Conservation (phyloP, 2,888 invertebrate genomes). For the Hydropsyche betteni region DNA sequence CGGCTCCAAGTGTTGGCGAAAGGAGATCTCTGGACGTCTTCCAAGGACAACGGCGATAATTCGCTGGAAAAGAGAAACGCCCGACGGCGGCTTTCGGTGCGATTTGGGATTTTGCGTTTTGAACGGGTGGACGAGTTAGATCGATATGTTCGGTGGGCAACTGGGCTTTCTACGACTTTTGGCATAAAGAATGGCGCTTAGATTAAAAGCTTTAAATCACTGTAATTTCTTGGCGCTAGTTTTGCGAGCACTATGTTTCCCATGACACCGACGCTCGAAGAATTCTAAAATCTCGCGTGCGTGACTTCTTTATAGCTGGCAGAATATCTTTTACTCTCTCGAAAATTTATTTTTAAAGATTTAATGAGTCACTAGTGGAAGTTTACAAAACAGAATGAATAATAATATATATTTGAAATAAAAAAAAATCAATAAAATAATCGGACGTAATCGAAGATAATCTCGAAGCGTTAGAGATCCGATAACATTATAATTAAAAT, state of each 20-base stretch:
- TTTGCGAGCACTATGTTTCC: not conserved
- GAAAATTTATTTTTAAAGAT: constrained; percentile 6
- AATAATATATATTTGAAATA: not conserved
- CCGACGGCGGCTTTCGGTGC: too few relatives aligned
- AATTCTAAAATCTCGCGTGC: constrained; percentile 17
- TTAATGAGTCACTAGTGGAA: constrained; percentile 11
- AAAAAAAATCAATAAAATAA: not conserved
- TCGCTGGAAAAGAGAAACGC: not conserved
- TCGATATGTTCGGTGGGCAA: too few relatives aligned
- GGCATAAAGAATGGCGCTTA: too few relatives aligned
- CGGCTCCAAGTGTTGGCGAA: not conserved
- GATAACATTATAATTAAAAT: too few relatives aligned
- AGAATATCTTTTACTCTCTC: not conserved
- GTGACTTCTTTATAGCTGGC: constrained; percentile 2
- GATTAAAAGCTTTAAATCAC: constrained; percentile 9
- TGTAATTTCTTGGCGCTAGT: not conserved
- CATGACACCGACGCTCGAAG: not conserved
- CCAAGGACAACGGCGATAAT: constrained; percentile 6
- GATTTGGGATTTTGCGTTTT: too few relatives aligned
- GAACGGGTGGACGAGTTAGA: too few relatives aligned
- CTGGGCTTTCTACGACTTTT: too few relatives aligned
- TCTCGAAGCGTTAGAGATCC: too few relatives aligned
- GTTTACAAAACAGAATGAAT: constrained; percentile 14
- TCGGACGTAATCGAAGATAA: not conserved
- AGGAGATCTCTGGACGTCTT: constrained; percentile 15